Conservation (phyloP, 2,888 invertebrate species). For the Amphiduros pacificus region DNA sequence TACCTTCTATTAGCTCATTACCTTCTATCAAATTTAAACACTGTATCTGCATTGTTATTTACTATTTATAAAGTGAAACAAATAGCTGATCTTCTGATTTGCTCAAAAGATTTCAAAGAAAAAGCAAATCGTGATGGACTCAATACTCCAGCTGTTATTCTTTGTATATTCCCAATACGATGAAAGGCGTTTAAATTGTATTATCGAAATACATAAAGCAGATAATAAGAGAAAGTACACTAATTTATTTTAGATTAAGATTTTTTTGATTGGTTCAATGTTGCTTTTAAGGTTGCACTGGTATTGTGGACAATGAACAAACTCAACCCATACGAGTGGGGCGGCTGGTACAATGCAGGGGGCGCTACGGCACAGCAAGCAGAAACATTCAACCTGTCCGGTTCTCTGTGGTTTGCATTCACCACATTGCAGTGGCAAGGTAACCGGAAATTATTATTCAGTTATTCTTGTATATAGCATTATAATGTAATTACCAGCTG, state of each 20-base stretch:
- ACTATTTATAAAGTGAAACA: too few species aligned
- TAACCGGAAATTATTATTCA: too few species aligned
- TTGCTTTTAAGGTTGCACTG: constrained; percentile 21
- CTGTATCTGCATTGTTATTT: too few species aligned
- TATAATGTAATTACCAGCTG: too few species aligned
- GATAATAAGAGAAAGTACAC: neutral
- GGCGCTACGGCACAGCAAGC: constrained; percentile 13
- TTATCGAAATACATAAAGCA: too few species aligned
- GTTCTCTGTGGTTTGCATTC: constrained; percentile 30
- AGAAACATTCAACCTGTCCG: constrained; percentile 22
- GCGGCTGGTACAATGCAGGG: constrained; percentile 14
- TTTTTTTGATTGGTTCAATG: neutral
- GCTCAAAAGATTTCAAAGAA: too few species aligned
- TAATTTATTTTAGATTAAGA: neutral
- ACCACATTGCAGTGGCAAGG: constrained; percentile 31
- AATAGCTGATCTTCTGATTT: too few species aligned
- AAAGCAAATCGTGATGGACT: neutral
- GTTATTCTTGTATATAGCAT: too few species aligned
- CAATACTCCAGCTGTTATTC: neutral
- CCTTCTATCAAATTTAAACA: too few species aligned
- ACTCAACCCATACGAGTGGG: constrained; percentile 30
- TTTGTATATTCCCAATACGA: neutral
- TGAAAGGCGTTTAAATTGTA: too few species aligned
- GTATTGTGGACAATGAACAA: constrained; percentile 27
- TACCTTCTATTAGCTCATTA: too few species aligned